A percentile compares a stretch with the other conserved stretches of the same genome.
These are phyloP conservation scores for Fopius arisanus DNA, from an alignment of 1,140 invertebrate genomes.

Conservation along the genomic window DNA sequence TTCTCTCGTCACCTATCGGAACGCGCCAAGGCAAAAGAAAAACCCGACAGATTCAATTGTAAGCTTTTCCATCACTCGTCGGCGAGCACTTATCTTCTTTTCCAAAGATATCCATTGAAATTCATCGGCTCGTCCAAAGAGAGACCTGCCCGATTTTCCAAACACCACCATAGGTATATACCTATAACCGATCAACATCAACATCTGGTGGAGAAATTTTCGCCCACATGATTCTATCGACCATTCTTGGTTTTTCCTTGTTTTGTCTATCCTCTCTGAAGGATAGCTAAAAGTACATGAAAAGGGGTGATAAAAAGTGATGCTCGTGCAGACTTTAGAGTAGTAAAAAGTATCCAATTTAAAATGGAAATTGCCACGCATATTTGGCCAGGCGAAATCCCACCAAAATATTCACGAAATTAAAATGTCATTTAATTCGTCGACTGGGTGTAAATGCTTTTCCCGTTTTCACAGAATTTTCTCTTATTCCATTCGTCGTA, in stretches of 20 bases:
- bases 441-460: slow-evolving; percentile 27
- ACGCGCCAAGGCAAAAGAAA: not conserved
- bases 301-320: not conserved
- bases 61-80: slow-evolving; percentile 8
- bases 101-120: not conserved
- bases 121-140: not conserved
- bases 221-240: too few species aligned
- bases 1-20: not conserved
- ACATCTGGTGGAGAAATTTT: too few species aligned
- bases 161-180: not conserved
- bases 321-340: slow-evolving; percentile 6
- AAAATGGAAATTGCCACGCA: slow-evolving; percentile 59
- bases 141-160: not conserved
- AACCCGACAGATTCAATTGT: not conserved
- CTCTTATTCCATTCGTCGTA: not conserved
- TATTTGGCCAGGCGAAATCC: slow-evolving; percentile 47
- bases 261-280: not conserved
- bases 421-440: slow-evolving; percentile 63
- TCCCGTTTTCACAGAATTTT: slow-evolving; percentile 3
- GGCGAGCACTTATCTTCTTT: slow-evolving; percentile 7
- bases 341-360: slow-evolving; percentile 60
- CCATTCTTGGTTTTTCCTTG: not conserved
- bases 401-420: slow-evolving; percentile 58
- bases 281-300: not conserved
- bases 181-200: too few species aligned